phyloP scores from a whole-genome alignment of 1,140 invertebrate species.

The Zaprionus inermis region DNA sequence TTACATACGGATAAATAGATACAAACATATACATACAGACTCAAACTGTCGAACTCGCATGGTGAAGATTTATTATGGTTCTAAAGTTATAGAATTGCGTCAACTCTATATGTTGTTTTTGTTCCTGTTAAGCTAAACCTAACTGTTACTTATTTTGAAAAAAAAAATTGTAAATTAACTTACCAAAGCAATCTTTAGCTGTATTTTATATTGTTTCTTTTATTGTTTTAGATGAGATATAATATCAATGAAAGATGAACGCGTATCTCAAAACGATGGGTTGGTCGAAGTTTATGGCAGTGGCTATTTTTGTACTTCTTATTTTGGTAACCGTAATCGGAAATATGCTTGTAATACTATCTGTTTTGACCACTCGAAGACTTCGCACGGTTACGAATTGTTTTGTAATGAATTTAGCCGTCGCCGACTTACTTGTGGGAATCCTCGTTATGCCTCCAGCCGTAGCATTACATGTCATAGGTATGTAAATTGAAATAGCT shows the following conservation, averaged over 20 bases:
- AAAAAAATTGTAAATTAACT: no score
- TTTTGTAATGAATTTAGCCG: constrained; percentile 96
- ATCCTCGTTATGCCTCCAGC: constrained; percentile 97
- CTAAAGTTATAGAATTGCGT: background rate
- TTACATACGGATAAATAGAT: background rate
- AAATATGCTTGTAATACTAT: constrained; percentile 95
- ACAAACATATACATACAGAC: background rate
- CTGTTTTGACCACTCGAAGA: constrained; percentile 94
- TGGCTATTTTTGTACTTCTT: constrained; percentile 85
- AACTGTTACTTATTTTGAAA: no score
- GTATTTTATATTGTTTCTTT: no score
- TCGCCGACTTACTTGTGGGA: constrained; percentile 95
- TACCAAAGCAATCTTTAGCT: background rate
- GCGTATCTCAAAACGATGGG: constrained; percentile 63
- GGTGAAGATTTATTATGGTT: background rate
- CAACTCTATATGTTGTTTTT: no score
- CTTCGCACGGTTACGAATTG: constrained; percentile 97
- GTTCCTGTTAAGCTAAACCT: no score
- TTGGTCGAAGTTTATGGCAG: constrained; percentile 72
- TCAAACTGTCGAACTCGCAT: background rate
- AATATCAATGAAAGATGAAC: constrained; percentile 44
- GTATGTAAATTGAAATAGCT: constrained; percentile 83
- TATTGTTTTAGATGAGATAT: no score
- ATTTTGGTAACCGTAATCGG: constrained; percentile 90
- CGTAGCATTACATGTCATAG: constrained; percentile 88